Base-by-base conservation (phyloP, 37 sponge, comb jelly and placozoan genomes). In the Beroe forskalii region DNA sequence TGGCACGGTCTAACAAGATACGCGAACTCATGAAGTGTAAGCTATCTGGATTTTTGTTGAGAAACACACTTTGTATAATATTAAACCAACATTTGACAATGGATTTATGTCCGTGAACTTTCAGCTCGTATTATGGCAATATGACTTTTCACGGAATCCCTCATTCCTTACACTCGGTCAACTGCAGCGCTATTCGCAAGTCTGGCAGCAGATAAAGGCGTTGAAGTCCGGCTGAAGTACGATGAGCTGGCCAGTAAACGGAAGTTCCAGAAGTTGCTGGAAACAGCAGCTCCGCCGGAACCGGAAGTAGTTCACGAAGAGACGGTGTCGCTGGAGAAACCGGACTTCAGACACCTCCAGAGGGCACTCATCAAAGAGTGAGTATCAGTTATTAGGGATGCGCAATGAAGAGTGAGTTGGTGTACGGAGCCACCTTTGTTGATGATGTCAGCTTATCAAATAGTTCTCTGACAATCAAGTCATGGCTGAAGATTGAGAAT, bases 1-100 rank as follows among this genome's bases (percentile, higher is more conserved):
- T 80, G 28, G 86, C 86, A 43, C 8, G 86, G 55, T 33, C 40
- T 6, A 32, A 41, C 55, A 80, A 44, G 55, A 80, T 80, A 41
- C 37, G 86, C 48, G 86, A 80, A 80, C 86, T 80, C 55, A 80
- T 80, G 86, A 41, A 38, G 3, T 80, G 86, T 80, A 42, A 44
- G 86, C 35, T 6, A n/a, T n/a, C n/a, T n/a, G n/a, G n/a, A n/a
- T n/a, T n/a, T n/a, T n/a, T n/a, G n/a, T n/a, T n/a, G n/a, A n/a
- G n/a, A n/a, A n/a, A n/a, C n/a, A n/a, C n/a, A n/a, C n/a, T n/a
- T n/a, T n/a, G n/a, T n/a, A n/a, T n/a, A n/a, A n/a, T n/a, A n/a
- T n/a, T n/a, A n/a, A n/a, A n/a, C n/a, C n/a, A n/a, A n/a, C n/a
- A n/a, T n/a, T n/a, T n/a, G n/a, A n/a, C n/a, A n/a, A n/a, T n/a